phyloP scores from a whole-genome alignment of 2,113 vertebrate species.

The Rattus rattus region DNA sequence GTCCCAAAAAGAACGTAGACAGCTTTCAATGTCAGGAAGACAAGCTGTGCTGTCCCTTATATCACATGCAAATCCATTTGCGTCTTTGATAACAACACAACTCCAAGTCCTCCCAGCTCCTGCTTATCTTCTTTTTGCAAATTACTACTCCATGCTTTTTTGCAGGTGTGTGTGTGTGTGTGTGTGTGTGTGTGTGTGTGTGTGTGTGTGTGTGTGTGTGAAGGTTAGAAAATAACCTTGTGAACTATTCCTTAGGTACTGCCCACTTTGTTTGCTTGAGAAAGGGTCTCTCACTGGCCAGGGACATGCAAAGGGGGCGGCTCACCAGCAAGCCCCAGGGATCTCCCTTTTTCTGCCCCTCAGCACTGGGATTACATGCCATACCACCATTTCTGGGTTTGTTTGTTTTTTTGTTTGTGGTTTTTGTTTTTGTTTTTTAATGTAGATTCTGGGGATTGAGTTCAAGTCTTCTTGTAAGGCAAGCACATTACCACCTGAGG shows the following conservation, averaged over 20 bases:
- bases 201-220: background rate
- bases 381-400: background rate
- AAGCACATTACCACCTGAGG: background rate
- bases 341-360: background rate
- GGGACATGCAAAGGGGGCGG: background rate
- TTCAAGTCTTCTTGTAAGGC: background rate
- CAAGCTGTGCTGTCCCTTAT: background rate
- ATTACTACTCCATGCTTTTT: background rate
- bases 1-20: background rate
- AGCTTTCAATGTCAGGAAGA: constrained; percentile 15
- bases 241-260: background rate
- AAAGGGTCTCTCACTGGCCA: background rate
- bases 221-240: background rate
- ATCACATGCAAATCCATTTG: background rate
- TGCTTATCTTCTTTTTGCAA: background rate
- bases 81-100: background rate
- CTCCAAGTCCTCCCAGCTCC: background rate
- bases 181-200: background rate
- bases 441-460: background rate
- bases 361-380: background rate
- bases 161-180: background rate
- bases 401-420: background rate
- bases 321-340: background rate
- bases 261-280: background rate
- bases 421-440: background rate